Percentiles rank a stretch among this genome's conserved stretches.
Conservation (phyloP, 2,797 vertebrate species). For the Sebastes taczanowskii region DNA sequence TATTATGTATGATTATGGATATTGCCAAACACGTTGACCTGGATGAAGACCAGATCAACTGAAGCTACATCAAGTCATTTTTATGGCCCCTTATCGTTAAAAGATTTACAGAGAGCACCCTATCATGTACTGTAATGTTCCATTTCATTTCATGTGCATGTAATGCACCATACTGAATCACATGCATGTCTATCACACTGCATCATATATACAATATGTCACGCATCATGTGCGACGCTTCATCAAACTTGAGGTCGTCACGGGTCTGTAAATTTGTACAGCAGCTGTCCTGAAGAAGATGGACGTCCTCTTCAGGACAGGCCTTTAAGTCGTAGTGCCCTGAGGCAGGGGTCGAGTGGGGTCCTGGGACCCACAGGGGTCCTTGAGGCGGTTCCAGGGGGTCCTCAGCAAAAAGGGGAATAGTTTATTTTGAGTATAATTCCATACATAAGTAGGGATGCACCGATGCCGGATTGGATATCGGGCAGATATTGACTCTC, state of each 20-base stretch:
- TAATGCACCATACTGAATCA: not conserved
- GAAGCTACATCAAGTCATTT: conserved; percentile 12
- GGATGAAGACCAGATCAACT: conserved; percentile 23
- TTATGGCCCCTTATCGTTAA: conserved; percentile 15
- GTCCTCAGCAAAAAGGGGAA: too few species aligned
- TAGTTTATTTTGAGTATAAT: too few species aligned
- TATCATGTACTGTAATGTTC: not conserved
- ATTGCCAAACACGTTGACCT: conserved; percentile 5
- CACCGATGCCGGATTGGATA: too few species aligned
- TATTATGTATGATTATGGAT: conserved; percentile 37
- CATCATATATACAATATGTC: conserved; percentile 9
- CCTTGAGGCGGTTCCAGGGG: too few species aligned
- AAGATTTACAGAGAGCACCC: not conserved
- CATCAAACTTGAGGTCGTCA: conserved; percentile 13
- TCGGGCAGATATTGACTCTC: too few species aligned
- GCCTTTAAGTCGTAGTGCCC: not conserved
- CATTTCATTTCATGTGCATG: conserved; percentile 2
- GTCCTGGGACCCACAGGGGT: fast-evolving
- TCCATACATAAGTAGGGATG: too few species aligned
- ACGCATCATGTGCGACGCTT: not conserved
- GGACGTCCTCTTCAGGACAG: not conserved
- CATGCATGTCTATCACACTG: not conserved
- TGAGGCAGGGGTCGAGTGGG: too few species aligned
- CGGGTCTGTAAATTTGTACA: conserved; percentile 16
- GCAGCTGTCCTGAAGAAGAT: not conserved